phyloP scores from a whole-genome alignment of 2,113 vertebrate genomes.

The Ageneiosus marmoratus region DNA sequence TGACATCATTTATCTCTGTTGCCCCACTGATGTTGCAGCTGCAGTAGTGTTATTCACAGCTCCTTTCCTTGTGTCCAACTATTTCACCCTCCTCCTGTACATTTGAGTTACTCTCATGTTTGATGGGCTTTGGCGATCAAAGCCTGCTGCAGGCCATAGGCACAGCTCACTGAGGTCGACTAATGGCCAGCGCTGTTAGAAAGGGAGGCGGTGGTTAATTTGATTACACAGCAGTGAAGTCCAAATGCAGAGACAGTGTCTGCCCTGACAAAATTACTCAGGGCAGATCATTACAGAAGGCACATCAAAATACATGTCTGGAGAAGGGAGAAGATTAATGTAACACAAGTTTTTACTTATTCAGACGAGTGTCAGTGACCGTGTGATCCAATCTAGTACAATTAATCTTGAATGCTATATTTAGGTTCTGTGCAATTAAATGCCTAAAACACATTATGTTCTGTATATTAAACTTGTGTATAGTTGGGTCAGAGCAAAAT shows the following conservation, averaged over 20 bases:
- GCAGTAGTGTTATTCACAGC: slow-evolving; percentile 6
- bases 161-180: slow-evolving; percentile 54
- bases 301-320: background rate
- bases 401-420: slow-evolving; percentile 17
- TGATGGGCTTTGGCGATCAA: slow-evolving; percentile 47
- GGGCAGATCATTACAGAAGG: slow-evolving; percentile 26
- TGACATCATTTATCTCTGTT: slow-evolving; percentile 47
- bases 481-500: too few species aligned
- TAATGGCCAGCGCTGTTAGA: slow-evolving; percentile 47
- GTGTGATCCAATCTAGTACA: slow-evolving; percentile 1
- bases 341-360: slow-evolving; percentile 55
- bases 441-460: background rate
- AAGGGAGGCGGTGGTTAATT: slow-evolving; percentile 52
- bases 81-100: slow-evolving; percentile 6
- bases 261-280: slow-evolving; percentile 42
- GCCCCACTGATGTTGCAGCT: background rate
- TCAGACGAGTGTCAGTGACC: slow-evolving; percentile 53
- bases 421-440: background rate
- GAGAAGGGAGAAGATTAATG: slow-evolving; percentile 36
- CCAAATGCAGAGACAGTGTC: slow-evolving; percentile 34
- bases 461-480: background rate
- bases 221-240: slow-evolving; percentile 58
- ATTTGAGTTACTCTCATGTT: slow-evolving; percentile 25
- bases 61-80: background rate
- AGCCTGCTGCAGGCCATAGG: slow-evolving; percentile 45